Evolutionary conservation across 2,888 invertebrate species (phyloP), one percentile per base, ranked within the genome.

Genomic region (Salpingus planirostris): DNA sequence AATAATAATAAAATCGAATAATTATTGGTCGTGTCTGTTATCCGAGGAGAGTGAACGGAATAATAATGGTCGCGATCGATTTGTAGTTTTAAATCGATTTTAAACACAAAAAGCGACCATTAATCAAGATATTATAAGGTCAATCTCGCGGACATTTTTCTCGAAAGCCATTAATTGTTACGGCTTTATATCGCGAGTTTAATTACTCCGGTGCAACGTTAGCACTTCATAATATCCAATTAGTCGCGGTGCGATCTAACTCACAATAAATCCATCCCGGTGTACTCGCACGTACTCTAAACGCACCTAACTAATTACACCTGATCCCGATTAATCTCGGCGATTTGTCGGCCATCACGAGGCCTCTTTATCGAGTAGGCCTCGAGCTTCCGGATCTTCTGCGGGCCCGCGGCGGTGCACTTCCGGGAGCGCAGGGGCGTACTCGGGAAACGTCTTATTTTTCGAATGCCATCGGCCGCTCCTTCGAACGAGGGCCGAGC

Each of bases 381-480:
- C n/a, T n/a, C n/a, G n/a, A n/a, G n/a, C n/a, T n/a, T n/a, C n/a
- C n/a, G n/a, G n/a, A n/a, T n/a, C n/a, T n/a, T n/a, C n/a, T n/a
- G n/a, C n/a, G n/a, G n/a, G n/a, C n/a, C n/a, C n/a, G n/a, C n/a
- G n/a, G n/a, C n/a, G n/a, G n/a, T n/a, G n/a, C n/a, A n/a, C n/a
- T n/a, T n/a, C n/a, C n/a, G n/a, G n/a, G 13, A 27, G 14, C 4
- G 24, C 35, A 31, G 35, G 26, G 31, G 21, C 27, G 35, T 31
- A 26, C 31, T 35, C 26, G 10, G 24, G 13, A 18, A 31, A 35
- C 42, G 41, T 49, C 48, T 48, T 43, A 48, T 49, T 50, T 49
- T 49, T 50, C 42, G 43, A 47, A 47, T 48, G 46, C 48, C 35
- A 24, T 8, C 44, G 36, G 40, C 42, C 52, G 43, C 52, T 48